A percentile compares a stretch with the other conserved stretches of the same genome.
These are phyloP conservation scores for Acleris literana DNA, from an alignment of 2,888 invertebrate genomes.

Conservation along the genomic window DNA sequence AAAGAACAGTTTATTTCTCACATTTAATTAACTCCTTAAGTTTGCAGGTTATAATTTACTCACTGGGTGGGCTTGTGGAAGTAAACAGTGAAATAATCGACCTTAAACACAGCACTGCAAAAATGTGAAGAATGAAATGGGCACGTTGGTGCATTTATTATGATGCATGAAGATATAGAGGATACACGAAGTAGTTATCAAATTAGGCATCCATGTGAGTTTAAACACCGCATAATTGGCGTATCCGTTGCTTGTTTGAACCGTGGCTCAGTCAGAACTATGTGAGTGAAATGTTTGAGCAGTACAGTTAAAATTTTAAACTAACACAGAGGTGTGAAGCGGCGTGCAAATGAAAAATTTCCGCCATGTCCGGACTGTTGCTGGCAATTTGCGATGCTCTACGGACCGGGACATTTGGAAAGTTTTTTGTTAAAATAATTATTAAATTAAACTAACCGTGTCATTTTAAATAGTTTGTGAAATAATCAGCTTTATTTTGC, in stretches of 20 bases:
- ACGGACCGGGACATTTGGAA: constrained; percentile 41
- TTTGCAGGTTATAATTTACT: constrained; percentile 28
- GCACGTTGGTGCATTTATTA: background rate
- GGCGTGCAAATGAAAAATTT: constrained; percentile 77
- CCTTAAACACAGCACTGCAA: constrained; percentile 1
- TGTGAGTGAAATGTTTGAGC: constrained; percentile 54
- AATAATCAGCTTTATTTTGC: background rate
- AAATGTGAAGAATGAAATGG: background rate
- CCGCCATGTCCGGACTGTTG: constrained; percentile 71
- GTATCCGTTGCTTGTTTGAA: constrained; percentile 4
- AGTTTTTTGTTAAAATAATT: constrained; percentile 40
- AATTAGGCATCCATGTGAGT: background rate
- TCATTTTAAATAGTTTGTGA: background rate
- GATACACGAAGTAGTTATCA: background rate
- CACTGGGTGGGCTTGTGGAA: constrained; percentile 28
- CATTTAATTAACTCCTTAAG: constrained; percentile 32
- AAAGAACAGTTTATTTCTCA: constrained; percentile 8
- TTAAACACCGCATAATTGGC: constrained; percentile 19
- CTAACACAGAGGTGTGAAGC: constrained; percentile 74
- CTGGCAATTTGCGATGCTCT: constrained; percentile 67
- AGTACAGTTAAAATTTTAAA: constrained; percentile 62
- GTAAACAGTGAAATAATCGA: constrained; percentile 22
- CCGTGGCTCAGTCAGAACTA: constrained; percentile 20
- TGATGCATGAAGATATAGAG: background rate
- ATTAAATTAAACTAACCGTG: constrained; percentile 29